Evolutionary conservation across 2,113 vertebrate species (phyloP).

Genomic region (Tachycineta bicolor): DNA sequence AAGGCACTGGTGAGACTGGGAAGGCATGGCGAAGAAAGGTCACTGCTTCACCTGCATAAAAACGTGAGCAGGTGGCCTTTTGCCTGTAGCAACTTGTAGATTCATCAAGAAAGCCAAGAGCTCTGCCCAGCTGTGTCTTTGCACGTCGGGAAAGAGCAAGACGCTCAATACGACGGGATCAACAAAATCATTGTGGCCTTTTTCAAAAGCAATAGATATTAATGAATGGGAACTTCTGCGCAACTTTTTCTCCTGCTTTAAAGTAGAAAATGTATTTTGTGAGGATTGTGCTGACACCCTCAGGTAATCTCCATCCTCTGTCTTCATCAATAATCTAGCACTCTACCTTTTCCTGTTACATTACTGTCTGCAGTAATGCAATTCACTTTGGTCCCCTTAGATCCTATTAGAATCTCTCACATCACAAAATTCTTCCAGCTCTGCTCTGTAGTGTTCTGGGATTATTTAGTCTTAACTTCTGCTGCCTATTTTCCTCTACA

Average conservation of each 20-base stretch:
- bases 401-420: constrained; percentile 45
- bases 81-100: neutral
- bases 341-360: neutral
- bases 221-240: constrained; percentile 22
- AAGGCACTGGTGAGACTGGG: neutral
- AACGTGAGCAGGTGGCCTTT: neutral
- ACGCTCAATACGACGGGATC: neutral
- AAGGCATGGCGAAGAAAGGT: neutral
- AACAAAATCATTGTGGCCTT: neutral
- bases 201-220: constrained; percentile 12
- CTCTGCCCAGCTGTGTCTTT: neutral
- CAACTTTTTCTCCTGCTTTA: neutral
- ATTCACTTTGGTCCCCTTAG: constrained; percentile 51
- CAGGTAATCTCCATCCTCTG: constrained; percentile 56
- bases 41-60: neutral
- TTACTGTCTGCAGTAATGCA: constrained; percentile 45
- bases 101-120: neutral
- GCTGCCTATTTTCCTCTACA: constrained; percentile 1
- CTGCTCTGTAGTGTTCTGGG: neutral
- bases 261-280: constrained; percentile 53
- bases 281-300: constrained; percentile 36
- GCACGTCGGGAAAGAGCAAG: neutral
- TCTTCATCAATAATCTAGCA: constrained; percentile 60
- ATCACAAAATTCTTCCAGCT: constrained; percentile 33
- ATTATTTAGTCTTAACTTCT: constrained; percentile 46